Percentiles rank a stretch among this genome's conserved stretches.
These are phyloP conservation scores for Drosophila phalerata DNA, from an alignment of 2,888 invertebrate species.

Conservation along the genomic window DNA sequence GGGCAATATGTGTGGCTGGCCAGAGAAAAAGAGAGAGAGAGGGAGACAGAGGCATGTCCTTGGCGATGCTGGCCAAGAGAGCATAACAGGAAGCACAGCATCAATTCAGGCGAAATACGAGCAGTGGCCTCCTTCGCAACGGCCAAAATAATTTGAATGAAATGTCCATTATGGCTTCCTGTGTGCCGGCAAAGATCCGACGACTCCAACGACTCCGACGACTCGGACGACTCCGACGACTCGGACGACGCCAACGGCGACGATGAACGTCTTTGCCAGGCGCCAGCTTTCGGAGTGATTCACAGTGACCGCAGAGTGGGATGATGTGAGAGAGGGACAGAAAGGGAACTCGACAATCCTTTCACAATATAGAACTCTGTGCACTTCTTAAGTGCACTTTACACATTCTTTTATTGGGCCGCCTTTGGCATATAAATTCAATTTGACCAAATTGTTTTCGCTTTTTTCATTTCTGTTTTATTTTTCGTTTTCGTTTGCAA, in stretches of 20 bases:
- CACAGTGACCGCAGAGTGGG: constrained; percentile 65
- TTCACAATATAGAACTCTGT: constrained; percentile 31
- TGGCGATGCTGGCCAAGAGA: constrained; percentile 39
- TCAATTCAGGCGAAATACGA: constrained; percentile 75
- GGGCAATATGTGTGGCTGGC: constrained; percentile 60
- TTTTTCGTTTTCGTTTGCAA: constrained; percentile 49
- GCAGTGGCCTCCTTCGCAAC: constrained; percentile 38
- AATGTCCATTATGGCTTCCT: constrained; percentile 85
- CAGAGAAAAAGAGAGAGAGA: not conserved
- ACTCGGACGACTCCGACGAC: constrained; percentile 41
- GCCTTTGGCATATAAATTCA: constrained; percentile 76
- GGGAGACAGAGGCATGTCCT: constrained; percentile 21
- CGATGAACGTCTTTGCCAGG: constrained; percentile 67
- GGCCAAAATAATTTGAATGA: constrained; percentile 84
- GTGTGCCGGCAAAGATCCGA: constrained; percentile 52
- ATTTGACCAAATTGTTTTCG: constrained; percentile 74
- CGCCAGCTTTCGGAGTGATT: constrained; percentile 75
- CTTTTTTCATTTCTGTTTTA: constrained; percentile 29
- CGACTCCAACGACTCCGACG: constrained; percentile 43
- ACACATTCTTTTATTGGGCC: constrained; percentile 72
- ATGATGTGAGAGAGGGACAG: constrained; percentile 1
- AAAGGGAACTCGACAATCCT: constrained; percentile 54
- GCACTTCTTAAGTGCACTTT: constrained; percentile 77
- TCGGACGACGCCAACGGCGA: constrained; percentile 53
- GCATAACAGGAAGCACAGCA: constrained; percentile 73